Evolutionary conservation across 2,888 invertebrate species (phyloP), one percentile per base, ranked within the genome.

Genomic region (Drosophila bunnanda): DNA sequence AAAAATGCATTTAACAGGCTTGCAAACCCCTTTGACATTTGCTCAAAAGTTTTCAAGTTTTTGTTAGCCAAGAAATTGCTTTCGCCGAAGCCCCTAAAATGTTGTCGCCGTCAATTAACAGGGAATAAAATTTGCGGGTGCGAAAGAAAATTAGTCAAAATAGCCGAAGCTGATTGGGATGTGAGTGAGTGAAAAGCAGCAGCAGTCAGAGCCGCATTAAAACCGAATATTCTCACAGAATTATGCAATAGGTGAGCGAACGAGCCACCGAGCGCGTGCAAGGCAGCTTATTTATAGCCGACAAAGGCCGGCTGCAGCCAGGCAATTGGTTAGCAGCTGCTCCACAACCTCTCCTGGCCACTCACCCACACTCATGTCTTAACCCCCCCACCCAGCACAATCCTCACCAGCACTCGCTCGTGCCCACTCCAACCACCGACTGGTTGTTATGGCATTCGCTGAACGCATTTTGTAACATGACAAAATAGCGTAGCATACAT

Each of bases 401-500:
- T n/a, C 57, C 43, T 7, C 12, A 43, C 36, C 15, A n/a, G 13
- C 25, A 34, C 39, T 28, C 5, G 36, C 20, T 1, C 3, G 2
- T 0, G 2, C 20, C 12, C 56, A 56, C 50, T 22, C 43, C 60
- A 32, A 58, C 46, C 30, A 32, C n/a, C 41, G 30, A 58, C 36
- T 58, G 75, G 89, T 89, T 87, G 89, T 87, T 84, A 89, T 81
- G 88, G 85, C 85, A 89, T 89, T 87, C 67, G 76, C 55, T 41
- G 68, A 67, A 71, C 76, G 88, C 78, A 76, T 77, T 75, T 82
- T 61, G 82, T 76, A 71, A 67, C 72, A 71, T 61, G 39, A 58
- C 77, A 68, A 84, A 82, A 79, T 76, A 82, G 43, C 62, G 67
- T 88, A 85, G 89, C 85, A 87, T 87, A 84, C 89, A 72, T 85